A percentile compares a stretch with the other conserved stretches of the same genome.
These are phyloP conservation scores for Eupithecia abbreviata DNA, from an alignment of 2,888 invertebrate genomes.

Conservation along the genomic window DNA sequence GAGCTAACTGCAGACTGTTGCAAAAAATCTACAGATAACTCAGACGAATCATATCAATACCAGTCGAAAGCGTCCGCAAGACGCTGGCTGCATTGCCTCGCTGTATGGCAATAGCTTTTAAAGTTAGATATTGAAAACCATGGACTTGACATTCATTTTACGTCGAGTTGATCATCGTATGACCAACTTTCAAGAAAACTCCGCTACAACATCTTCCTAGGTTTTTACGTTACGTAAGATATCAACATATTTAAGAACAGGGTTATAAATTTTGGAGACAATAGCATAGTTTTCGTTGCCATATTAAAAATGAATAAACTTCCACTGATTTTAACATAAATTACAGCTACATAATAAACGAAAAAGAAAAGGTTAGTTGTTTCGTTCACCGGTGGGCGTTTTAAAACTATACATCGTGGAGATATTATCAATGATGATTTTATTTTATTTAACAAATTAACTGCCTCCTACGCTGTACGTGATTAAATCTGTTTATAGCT, in stretches of 20 bases:
- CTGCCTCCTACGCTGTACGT: slow-evolving; percentile 41
- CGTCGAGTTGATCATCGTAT: background rate
- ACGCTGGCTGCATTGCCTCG: too few relatives aligned
- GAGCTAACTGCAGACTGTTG: too few relatives aligned
- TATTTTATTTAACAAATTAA: slow-evolving; percentile 44
- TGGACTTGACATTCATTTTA: background rate
- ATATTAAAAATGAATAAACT: slow-evolving; percentile 20
- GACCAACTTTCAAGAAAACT: background rate
- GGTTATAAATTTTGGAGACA: slow-evolving; percentile 22
- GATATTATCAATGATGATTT: slow-evolving; percentile 42
- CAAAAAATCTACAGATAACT: too few relatives aligned
- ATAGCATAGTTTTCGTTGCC: slow-evolving; percentile 29
- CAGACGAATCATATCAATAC: too few relatives aligned
- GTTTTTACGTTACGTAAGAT: background rate
- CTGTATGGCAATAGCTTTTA: background rate
- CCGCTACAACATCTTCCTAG: background rate
- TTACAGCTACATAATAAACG: slow-evolving; percentile 27
- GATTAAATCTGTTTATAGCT: slow-evolving; percentile 41
- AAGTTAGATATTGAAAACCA: background rate
- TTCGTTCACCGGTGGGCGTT: slow-evolving; percentile 36
- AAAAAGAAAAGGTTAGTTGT: slow-evolving; percentile 24
- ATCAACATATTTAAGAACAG: slow-evolving; percentile 22
- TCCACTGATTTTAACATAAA: slow-evolving; percentile 16
- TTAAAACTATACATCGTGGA: slow-evolving; percentile 28
- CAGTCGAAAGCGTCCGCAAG: too few relatives aligned